Evolutionary conservation across 2,113 vertebrate species (phyloP).

Genomic region (Zonotrichia leucophrys): DNA sequence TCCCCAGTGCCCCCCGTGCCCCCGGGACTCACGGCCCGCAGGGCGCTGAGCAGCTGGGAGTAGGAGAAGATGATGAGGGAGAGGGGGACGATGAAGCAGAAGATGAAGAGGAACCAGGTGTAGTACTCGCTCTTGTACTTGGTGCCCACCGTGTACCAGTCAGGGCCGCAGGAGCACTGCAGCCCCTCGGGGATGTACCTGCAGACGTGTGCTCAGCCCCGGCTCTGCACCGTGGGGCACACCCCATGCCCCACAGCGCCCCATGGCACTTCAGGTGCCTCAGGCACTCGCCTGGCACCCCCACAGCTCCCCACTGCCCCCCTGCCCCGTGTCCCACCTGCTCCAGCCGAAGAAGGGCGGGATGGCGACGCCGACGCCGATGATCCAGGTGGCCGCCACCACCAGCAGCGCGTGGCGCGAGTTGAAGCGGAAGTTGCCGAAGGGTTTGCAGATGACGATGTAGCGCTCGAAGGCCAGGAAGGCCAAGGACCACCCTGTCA

Average conservation of each 20-base stretch:
- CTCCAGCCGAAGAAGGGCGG: conserved; percentile 87
- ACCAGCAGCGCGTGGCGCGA: conserved; percentile 72
- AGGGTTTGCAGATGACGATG: conserved; percentile 85
- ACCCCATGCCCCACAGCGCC: no score
- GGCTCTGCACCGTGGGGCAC: accelerated
- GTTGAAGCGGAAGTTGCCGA: conserved; percentile 80
- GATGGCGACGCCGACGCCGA: conserved; percentile 72
- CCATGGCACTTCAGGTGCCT: neutral
- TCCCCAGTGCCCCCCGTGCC: neutral
- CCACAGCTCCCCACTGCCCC: neutral
- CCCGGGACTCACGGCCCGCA: conserved; percentile 72
- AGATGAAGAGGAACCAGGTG: conserved; percentile 80
- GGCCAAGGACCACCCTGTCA: conserved; percentile 83
- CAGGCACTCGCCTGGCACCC: neutral
- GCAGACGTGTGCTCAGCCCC: neutral
- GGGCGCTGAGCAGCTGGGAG: conserved; percentile 73
- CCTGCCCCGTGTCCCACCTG: conserved; percentile 58
- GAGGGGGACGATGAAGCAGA: conserved; percentile 80
- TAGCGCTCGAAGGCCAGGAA: conserved; percentile 83
- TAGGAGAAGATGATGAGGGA: conserved; percentile 83
- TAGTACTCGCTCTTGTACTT: conserved; percentile 79
- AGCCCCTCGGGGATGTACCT: conserved; percentile 81
- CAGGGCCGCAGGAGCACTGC: conserved; percentile 83
- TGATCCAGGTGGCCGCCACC: conserved; percentile 77
- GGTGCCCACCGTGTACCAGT: conserved; percentile 83